Evolutionary conservation across 2,113 vertebrate genomes (phyloP), one percentile per base, ranked within the genome.

Genomic region (Poecile atricapillus): DNA sequence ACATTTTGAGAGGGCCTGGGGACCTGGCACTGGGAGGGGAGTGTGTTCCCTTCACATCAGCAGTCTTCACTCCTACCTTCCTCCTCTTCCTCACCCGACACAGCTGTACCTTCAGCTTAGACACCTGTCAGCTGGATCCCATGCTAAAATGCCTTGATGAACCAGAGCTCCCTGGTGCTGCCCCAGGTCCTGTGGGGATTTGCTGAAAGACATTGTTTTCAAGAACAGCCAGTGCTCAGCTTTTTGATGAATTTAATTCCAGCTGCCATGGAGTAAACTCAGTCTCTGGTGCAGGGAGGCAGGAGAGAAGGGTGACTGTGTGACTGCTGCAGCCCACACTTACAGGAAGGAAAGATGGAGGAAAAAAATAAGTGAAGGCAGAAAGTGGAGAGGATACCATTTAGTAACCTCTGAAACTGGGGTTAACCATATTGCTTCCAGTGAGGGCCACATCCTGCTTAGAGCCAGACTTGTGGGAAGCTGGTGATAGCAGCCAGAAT

Each of bases 401-500:
- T 70, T 68, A 89, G 52, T 90, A 92, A 90, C 71, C 75, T 91
- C 87, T 87, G 81, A 79, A 95, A 85, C 46, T 79, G 59, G 75
- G 79, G 68, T 95, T 90, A 95, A 94, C 55, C 35, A 31, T 2
- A 1, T 56, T 86, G 44, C 47, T 88, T 79, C 70, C 70, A 94
- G 47, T 58, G 68, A 44, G 52, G 60, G 83, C 56, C 4, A 2
- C 44, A 74, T 95, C 79, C 78, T 92, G 75, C 68, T 77, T 80
- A n/a, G 28, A 80, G 50, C 39, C 64, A 69, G 90, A 35, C 71
- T 65, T 49, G 44, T 67, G 79, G 41, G 79, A 83, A 83, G 55
- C 71, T 87, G 62, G n/a, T 77, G 88, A 83, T 74, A 86, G 85
- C 79, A 74, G 94, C 76, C 88, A 88, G 90, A 96, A 87, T 81